Evolutionary conservation across 1,140 invertebrate species (phyloP), one percentile per base, ranked within the genome.

Genomic region (Drosophila tropicalis): DNA sequence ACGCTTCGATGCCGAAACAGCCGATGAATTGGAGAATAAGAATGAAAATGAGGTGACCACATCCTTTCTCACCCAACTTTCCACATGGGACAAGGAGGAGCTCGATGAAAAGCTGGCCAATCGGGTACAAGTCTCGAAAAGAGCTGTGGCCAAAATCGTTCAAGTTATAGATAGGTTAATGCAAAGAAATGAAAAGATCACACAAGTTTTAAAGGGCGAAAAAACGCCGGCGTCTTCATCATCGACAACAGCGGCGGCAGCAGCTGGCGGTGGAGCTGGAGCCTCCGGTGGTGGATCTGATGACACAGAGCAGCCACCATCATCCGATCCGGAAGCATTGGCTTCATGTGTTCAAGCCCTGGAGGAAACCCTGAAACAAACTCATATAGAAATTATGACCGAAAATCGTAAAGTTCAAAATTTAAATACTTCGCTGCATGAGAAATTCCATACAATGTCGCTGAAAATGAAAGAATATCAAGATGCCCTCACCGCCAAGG

Each of bases 21-120:
- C 97, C 32, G 98, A 99, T 94, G 98, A 99, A 93, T 96, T 96
- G 22, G 97, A 99, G 93, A 98, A 97, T 91, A 97, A 96, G 94
- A 98, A 99, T 95, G 98, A 99, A 92, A 98, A 97, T 93, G 97
- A 98, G 93, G 98, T 98, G 1, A 98, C 98, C 7, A 99, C 97
- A 41, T 98, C 98, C 36, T 99, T 99, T 92, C 94, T 99, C 15
- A 97, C 98, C 92, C 96, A 98, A 89, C 92, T 99, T n/a, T 98
- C 98, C 22, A 98, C 98, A 10, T 99, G 98, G 98, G 98, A 99
- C 92, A 98, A 98, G 90, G 97, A 98, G 90, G 98, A 99, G 92
- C 93, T 99, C 62, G 98, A 99, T 92, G 98, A 98, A 76, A 98
- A 98, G 92, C 94, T 99, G 19, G 97, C 97, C 3, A 98, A 99